These are phyloP conservation scores for Orius laevigatus DNA, from an alignment of 1,140 invertebrate species.

Conservation along the genomic window DNA sequence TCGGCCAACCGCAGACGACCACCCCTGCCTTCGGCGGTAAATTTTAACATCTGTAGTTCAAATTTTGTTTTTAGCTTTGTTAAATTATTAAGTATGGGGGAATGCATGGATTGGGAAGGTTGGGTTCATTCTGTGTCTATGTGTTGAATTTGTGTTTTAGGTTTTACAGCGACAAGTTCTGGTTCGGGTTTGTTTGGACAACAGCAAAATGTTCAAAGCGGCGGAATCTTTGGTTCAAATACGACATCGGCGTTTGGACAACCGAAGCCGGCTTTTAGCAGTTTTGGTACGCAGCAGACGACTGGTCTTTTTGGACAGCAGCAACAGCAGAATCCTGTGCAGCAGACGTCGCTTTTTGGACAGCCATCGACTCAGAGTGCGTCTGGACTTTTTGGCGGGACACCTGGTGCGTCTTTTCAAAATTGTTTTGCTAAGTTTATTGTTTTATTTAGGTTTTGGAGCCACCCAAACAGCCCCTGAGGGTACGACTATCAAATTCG, in stretches of 20 bases:
- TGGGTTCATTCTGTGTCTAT: neutral
- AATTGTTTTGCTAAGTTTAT: neutral
- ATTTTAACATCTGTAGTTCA: neutral
- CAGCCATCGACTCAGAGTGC: conserved; percentile 34
- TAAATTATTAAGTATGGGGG: too few relatives aligned
- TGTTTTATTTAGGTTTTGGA: conserved; percentile 33
- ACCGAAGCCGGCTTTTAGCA: conserved; percentile 34
- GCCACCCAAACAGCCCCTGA: conserved; percentile 34
- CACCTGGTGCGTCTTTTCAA: conserved; percentile 7
- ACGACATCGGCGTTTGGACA: conserved; percentile 42
- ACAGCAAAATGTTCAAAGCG: conserved; percentile 25
- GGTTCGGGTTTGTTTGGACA: conserved; percentile 22
- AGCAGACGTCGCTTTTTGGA: conserved; percentile 39
- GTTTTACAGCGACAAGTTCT: conserved; percentile 10
- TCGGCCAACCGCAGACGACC: conserved; percentile 23
- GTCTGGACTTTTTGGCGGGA: conserved; percentile 41
- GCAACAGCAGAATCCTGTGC: conserved; percentile 26
- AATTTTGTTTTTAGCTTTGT: conserved; percentile 3
- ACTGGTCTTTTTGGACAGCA: conserved; percentile 37
- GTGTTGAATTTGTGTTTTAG: conserved; percentile 1
- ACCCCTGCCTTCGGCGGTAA: conserved; percentile 21
- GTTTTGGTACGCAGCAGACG: conserved; percentile 33
- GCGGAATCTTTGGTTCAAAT: conserved; percentile 34
- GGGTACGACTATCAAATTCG: conserved; percentile 54
- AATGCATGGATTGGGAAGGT: neutral